phyloP scores from a whole-genome alignment of 2,113 vertebrate species.

The Rhineura floridana region DNA sequence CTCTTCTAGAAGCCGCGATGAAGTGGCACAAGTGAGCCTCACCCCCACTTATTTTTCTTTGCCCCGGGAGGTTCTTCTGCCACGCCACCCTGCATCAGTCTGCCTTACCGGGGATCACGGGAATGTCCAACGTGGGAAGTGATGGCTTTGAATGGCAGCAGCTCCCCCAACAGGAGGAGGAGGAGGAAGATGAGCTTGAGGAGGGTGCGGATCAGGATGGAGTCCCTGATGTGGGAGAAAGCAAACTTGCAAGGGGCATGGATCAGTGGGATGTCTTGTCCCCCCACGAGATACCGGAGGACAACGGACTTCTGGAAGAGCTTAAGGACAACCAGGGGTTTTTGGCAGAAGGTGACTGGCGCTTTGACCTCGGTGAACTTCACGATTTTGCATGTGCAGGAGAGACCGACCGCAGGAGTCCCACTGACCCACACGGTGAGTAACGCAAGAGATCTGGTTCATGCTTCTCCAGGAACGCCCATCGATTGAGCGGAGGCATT shows the following conservation, averaged over 20 bases:
- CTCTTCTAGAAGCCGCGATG: constrained; percentile 37
- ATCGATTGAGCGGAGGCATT: too few species aligned
- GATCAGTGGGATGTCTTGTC: neutral
- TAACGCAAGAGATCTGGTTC: neutral
- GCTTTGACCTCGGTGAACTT: constrained; percentile 40
- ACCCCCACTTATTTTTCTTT: neutral
- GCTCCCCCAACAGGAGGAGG: constrained; percentile 47
- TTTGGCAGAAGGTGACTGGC: constrained; percentile 42
- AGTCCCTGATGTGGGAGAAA: constrained; percentile 71
- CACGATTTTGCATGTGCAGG: constrained; percentile 30
- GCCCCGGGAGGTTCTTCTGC: neutral
- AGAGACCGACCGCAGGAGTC: neutral
- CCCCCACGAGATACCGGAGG: constrained; percentile 49
- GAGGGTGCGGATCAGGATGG: constrained; percentile 78
- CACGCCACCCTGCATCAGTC: neutral
- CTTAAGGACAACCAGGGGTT: neutral
- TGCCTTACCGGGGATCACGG: neutral
- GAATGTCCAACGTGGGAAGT: constrained; percentile 63
- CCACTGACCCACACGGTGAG: constrained; percentile 53
- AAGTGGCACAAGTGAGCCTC: constrained; percentile 60
- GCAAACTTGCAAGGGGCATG: fast-evolving
- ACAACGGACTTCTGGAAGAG: constrained; percentile 36
- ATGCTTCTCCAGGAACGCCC: neutral
- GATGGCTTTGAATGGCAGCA: constrained; percentile 18
- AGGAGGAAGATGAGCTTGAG: constrained; percentile 56